Percentiles rank a stretch among this genome's conserved stretches.
Evolutionary conservation across 2,113 vertebrate genomes (phyloP).

Genomic region (Syngnathus floridae): DNA sequence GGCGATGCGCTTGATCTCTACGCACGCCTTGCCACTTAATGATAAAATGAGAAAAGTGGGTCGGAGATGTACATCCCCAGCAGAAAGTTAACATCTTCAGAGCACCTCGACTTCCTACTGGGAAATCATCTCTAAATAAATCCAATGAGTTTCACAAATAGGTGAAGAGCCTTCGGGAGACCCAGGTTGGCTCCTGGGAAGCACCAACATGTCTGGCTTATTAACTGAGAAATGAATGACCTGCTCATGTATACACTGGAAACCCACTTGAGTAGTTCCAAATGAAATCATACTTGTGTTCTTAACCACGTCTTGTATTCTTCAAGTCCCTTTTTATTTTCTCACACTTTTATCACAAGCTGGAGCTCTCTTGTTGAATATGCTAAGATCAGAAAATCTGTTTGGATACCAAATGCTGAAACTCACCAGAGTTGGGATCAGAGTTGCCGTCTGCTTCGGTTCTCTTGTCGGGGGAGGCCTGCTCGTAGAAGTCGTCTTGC

Average conservation of each 20-base stretch:
- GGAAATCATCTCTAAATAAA: constrained; percentile 77
- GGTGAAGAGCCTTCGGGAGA: constrained; percentile 64
- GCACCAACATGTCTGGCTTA: constrained; percentile 62
- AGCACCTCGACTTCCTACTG: constrained; percentile 66
- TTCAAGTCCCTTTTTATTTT: constrained; percentile 2
- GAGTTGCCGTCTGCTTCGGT: constrained; percentile 98
- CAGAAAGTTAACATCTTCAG: constrained; percentile 65
- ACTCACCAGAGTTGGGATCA: constrained; percentile 97
- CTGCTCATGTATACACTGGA: constrained; percentile 56
- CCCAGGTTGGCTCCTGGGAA: constrained; percentile 60
- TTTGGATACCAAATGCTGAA: not conserved
- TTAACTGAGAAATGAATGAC: constrained; percentile 70
- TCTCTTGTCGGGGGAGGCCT: constrained; percentile 97
- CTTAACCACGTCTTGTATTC: constrained; percentile 38
- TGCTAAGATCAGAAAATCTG: not conserved
- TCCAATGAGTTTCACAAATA: constrained; percentile 74
- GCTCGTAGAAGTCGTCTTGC: constrained; percentile 97
- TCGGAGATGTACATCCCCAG: constrained; percentile 65
- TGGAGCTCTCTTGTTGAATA: not conserved
- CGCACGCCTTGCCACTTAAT: constrained; percentile 58
- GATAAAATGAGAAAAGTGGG: constrained; percentile 67
- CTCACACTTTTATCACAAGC: constrained; percentile 1
- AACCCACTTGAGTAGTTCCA: constrained; percentile 59
- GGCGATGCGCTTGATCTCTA: constrained; percentile 55
- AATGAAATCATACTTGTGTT: constrained; percentile 53